These are phyloP conservation scores for Calypte anna DNA, from an alignment of 2,113 vertebrate genomes.

Conservation along the genomic window DNA sequence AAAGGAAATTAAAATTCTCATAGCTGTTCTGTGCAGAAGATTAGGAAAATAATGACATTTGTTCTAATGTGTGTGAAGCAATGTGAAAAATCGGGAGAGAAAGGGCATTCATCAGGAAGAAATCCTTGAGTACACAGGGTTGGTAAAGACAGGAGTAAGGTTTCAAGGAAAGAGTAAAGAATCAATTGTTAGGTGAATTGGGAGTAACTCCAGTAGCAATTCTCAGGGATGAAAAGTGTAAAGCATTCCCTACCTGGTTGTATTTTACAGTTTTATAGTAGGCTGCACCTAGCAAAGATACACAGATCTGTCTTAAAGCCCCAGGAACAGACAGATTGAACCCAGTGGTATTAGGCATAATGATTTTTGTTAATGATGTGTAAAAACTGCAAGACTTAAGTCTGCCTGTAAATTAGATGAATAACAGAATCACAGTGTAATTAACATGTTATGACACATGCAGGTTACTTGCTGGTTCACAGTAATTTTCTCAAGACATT, in stretches of 20 bases:
- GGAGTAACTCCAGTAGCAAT: background rate
- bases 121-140: background rate
- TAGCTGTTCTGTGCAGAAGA: background rate
- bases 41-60: conserved; percentile 36
- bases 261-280: background rate
- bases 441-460: background rate
- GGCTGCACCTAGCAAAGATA: background rate
- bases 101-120: background rate
- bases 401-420: conserved; percentile 4
- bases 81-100: conserved; percentile 18
- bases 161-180: background rate
- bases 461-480: conserved; percentile 7
- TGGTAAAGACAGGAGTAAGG: background rate
- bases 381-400: conserved; percentile 20
- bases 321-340: background rate
- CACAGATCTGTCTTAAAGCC: background rate
- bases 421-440: conserved; percentile 18
- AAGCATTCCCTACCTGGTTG: background rate
- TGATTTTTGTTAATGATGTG: conserved; percentile 29
- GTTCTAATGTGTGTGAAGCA: background rate
- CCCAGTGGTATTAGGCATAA: background rate
- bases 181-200: background rate
- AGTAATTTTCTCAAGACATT: background rate
- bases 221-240: background rate
- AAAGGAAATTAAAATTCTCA: conserved; percentile 33